These are phyloP conservation scores for Halcyon smyrnensis DNA, from an alignment of 2,797 vertebrate species.

Conservation along the genomic window DNA sequence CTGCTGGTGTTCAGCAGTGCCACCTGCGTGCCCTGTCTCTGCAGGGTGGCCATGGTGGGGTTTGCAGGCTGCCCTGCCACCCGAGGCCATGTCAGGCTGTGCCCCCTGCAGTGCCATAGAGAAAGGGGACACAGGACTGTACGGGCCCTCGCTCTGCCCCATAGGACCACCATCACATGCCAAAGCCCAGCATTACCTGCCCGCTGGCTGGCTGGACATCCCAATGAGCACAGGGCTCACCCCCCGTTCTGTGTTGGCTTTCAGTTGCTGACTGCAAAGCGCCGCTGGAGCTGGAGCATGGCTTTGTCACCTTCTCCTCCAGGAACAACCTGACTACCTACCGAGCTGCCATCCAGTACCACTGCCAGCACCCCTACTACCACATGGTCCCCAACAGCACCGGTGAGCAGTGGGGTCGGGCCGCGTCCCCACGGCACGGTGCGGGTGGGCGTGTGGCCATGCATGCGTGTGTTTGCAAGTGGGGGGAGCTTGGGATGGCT, in stretches of 20 bases:
- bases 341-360: constrained; percentile 83
- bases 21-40: fast-evolving
- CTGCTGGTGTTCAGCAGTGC: neutral
- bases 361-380: constrained; percentile 82
- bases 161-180: neutral
- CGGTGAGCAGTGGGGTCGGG: constrained; percentile 74
- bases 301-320: constrained; percentile 82
- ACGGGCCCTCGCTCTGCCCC: neutral
- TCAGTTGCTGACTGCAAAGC: constrained; percentile 90
- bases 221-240: neutral
- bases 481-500: neutral
- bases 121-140: neutral
- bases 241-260: constrained; percentile 50
- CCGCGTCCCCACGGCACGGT: fast-evolving
- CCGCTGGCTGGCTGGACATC: neutral
- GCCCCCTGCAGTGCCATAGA: neutral
- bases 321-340: constrained; percentile 87
- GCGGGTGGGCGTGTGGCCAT: fast-evolving
- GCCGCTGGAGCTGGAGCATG: constrained; percentile 79
- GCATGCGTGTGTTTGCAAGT: fast-evolving
- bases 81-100: neutral
- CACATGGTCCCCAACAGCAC: constrained; percentile 79
- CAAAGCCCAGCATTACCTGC: neutral
- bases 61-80: neutral
- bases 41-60: neutral